phyloP scores from a whole-genome alignment of 2,113 vertebrate species.

The Rhynchomys soricoides region DNA sequence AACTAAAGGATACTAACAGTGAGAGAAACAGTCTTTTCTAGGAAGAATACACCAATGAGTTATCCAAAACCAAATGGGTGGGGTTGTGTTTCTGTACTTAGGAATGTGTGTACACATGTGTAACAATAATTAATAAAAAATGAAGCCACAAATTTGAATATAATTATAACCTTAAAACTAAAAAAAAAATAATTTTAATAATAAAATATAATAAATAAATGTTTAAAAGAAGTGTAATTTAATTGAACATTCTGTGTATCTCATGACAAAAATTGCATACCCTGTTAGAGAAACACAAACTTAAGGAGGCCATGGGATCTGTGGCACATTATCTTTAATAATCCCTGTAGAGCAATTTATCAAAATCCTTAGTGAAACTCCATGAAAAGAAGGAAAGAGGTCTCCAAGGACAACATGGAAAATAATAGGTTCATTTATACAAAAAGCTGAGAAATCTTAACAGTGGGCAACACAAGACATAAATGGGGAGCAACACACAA shows the following conservation, averaged over 20 bases:
- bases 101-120: not conserved
- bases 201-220: not conserved
- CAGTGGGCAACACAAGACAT: not conserved
- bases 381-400: not conserved
- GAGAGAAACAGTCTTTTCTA: not conserved
- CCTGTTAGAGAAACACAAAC: not conserved
- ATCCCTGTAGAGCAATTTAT: conserved; percentile 37
- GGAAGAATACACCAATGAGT: not conserved
- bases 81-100: not conserved
- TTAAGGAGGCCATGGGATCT: not conserved
- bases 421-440: not conserved
- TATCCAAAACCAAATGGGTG: not conserved
- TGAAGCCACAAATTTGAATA: not conserved
- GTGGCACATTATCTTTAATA: conserved; percentile 9
- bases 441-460: conserved; percentile 10
- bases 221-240: not conserved
- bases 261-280: not conserved
- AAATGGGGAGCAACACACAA: not conserved
- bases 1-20: not conserved
- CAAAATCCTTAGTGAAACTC: conserved; percentile 8
- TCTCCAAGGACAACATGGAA: not conserved
- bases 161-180: not conserved
- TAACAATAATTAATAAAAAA: not conserved
- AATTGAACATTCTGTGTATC: not conserved
- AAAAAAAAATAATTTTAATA: not conserved